These are phyloP conservation scores for Dermatemys mawii DNA, from an alignment of 2,113 vertebrate genomes.

Conservation along the genomic window DNA sequence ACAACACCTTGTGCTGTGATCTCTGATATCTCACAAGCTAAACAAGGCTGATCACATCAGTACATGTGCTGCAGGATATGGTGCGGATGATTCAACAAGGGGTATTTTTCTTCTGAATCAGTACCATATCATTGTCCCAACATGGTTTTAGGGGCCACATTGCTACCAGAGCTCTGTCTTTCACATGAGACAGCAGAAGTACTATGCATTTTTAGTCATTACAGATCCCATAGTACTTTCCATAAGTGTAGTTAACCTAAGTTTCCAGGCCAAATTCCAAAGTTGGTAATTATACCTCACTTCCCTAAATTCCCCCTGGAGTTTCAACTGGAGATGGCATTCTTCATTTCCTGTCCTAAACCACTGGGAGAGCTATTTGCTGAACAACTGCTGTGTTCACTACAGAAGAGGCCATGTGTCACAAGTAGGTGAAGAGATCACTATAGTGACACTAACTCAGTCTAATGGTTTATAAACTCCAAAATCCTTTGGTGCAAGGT, in stretches of 20 bases:
- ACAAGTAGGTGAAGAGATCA: constrained; percentile 14
- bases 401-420: not conserved
- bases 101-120: not conserved
- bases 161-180: not conserved
- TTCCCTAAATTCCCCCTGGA: not conserved
- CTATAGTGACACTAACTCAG: not conserved
- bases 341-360: constrained; percentile 14
- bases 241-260: not conserved
- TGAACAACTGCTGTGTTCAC: constrained; percentile 9
- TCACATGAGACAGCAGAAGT: not conserved
- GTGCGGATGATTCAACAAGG: not conserved
- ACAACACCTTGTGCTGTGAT: fast-evolving
- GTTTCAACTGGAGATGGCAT: not conserved
- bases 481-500: not conserved
- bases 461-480: not conserved
- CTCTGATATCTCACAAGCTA: not conserved
- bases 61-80: not conserved
- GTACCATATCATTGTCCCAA: fast-evolving
- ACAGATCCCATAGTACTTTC: not conserved
- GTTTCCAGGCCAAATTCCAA: not conserved
- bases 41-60: not conserved
- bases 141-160: not conserved
- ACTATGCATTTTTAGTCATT: not conserved
- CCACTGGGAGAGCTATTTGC: not conserved
- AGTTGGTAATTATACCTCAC: not conserved